These are phyloP conservation scores for Melanophora roralis DNA, from an alignment of 2,888 invertebrate species.

Conservation along the genomic window DNA sequence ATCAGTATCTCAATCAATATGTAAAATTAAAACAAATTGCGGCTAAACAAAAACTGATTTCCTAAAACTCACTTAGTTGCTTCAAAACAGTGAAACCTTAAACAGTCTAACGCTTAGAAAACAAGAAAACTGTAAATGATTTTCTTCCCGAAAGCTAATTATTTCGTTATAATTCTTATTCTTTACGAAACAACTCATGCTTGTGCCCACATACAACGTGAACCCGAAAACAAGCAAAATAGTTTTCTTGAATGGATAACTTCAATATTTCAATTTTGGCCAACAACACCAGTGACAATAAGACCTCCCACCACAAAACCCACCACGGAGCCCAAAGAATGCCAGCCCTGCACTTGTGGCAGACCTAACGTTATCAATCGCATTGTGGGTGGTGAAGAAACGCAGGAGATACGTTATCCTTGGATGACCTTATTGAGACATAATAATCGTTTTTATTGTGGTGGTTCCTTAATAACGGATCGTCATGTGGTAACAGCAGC, in stretches of 20 bases:
- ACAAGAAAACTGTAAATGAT: not conserved
- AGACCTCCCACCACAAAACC: conserved; percentile 4
- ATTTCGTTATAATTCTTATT: too few species aligned
- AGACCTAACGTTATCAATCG: conserved; percentile 82
- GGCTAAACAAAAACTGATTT: not conserved
- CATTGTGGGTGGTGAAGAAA: conserved; percentile 88
- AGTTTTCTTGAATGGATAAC: conserved; percentile 70
- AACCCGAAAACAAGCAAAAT: conserved; percentile 65
- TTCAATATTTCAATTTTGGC: conserved; percentile 67
- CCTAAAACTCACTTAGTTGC: conserved; percentile 29
- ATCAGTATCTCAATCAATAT: too few species aligned
- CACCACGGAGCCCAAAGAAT: conserved; percentile 65
- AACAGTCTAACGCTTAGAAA: conserved; percentile 26
- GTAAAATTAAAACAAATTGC: not conserved
- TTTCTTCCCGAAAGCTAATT: not conserved
- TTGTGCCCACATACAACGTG: not conserved
- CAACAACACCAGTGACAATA: not conserved
- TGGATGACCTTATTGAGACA: conserved; percentile 83
- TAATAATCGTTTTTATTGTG: conserved; percentile 83
- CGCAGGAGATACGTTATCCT: conserved; percentile 83
- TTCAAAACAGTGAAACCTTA: conserved; percentile 28
- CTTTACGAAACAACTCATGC: too few species aligned
- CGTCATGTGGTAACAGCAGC: conserved; percentile 87
- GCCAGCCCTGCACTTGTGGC: conserved; percentile 80
- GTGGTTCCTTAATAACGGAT: conserved; percentile 85